These are phyloP conservation scores for Polypterus bichir DNA, from an alignment of 2,113 vertebrate genomes.

Conservation along the genomic window DNA sequence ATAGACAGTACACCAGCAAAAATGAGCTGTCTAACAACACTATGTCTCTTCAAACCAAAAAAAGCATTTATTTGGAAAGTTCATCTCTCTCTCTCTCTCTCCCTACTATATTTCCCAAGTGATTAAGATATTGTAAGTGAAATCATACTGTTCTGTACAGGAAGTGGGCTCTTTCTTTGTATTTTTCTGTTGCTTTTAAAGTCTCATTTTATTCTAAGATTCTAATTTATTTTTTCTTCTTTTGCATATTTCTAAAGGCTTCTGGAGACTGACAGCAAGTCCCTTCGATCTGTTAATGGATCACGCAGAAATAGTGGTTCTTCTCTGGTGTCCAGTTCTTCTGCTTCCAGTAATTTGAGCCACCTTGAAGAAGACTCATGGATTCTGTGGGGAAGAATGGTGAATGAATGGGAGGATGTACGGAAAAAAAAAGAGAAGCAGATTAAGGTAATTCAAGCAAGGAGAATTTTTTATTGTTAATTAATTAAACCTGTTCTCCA, in stretches of 20 bases:
- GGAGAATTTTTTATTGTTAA: background rate
- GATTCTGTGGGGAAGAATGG: slow-evolving; percentile 92
- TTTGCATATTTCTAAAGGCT: slow-evolving; percentile 48
- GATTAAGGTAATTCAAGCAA: slow-evolving; percentile 67
- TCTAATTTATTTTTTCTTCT: slow-evolving; percentile 22
- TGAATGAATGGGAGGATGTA: slow-evolving; percentile 96
- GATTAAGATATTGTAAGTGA: too few relatives aligned
- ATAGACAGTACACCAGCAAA: too few relatives aligned
- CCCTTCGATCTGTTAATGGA: slow-evolving; percentile 85
- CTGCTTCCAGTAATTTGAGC: slow-evolving; percentile 93
- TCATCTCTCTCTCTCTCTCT: too few relatives aligned
- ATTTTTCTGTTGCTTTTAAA: too few relatives aligned
- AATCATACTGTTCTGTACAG: too few relatives aligned
- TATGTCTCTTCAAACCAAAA: too few relatives aligned
- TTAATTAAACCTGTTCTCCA: too few relatives aligned
- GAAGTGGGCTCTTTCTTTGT: too few relatives aligned
- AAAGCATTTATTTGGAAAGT: too few relatives aligned
- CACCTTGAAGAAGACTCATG: slow-evolving; percentile 94
- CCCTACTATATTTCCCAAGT: too few relatives aligned
- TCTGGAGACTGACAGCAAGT: slow-evolving; percentile 91
- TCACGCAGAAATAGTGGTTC: slow-evolving; percentile 92
- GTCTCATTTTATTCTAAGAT: slow-evolving; percentile 8
- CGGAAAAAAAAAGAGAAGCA: slow-evolving; percentile 95
- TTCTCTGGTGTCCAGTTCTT: slow-evolving; percentile 94
- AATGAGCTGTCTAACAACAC: too few relatives aligned